Evolutionary conservation across 2,797 vertebrate genomes (phyloP), one percentile per base, ranked within the genome.

Genomic region (Sciurus carolinensis): DNA sequence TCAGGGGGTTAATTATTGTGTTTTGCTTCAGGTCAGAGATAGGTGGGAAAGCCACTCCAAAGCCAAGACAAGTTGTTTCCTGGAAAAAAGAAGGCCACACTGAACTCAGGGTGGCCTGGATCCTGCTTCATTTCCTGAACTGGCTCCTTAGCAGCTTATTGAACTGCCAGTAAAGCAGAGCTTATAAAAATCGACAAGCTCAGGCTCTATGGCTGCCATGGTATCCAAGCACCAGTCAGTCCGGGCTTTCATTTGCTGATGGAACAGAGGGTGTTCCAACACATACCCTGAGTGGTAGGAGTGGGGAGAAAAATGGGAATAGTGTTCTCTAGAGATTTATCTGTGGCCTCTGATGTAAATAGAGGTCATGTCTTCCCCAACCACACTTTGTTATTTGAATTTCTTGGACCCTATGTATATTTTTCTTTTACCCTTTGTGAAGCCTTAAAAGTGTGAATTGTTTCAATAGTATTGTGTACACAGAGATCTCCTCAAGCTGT

Each of bases 71-170:
- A 73, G 91, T 54, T 42, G 20, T 88, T 97, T 97, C 91, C 89
- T 95, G 95, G 89, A 87, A 77, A 77, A 94, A 84, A 42, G 39
- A 66, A 77, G 72, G 42, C 64, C 9, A 30, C 2, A 0, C 15
- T 5, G 81, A 66, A 54, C 83, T 71, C 92, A 36, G 57, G 3
- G 15, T 75, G 85, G 59, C 71, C 33, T 36, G 52, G 42, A 67
- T 79, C 72, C 71, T 20, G 42, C 87, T 66, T 93, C 64, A 33
- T 86, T 96, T 97, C 95, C 91, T 94, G 95, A 66, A 62, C 91
- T 33, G 26, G 54, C 85, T 92, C 79, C 42, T 59, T 30, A 9
- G 69, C 62, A 82, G 79, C 52, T 75, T 72, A 92, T 11, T 82
- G 64, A 92, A 88, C 39, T 69, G 17, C 91, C 82, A 91, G 89